These are phyloP conservation scores for Nomada flava DNA, from an alignment of 2,888 invertebrate species.

Conservation along the genomic window DNA sequence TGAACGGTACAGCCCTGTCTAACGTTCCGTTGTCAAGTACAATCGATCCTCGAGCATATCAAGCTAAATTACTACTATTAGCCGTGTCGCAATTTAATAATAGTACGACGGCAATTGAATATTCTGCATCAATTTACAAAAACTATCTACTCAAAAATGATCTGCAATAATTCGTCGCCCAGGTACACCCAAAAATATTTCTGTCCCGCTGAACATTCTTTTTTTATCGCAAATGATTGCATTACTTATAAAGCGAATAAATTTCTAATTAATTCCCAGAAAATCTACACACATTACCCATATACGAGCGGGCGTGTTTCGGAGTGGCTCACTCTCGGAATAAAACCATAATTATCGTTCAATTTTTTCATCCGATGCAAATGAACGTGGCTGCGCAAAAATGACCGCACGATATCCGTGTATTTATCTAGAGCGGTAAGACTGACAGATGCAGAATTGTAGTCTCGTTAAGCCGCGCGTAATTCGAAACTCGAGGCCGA, in stretches of 20 bases:
- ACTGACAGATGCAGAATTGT: conserved; percentile 42
- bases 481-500: conserved; percentile 59
- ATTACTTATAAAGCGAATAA: too few relatives aligned
- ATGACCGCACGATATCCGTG: conserved; percentile 18
- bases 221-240: too few relatives aligned
- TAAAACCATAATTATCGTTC: too few relatives aligned
- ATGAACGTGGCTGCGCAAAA: conserved; percentile 1
- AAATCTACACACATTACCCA: too few relatives aligned
- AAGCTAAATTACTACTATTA: conserved; percentile 22
- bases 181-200: too few relatives aligned
- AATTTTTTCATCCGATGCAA: not conserved
- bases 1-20: conserved; percentile 11
- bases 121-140: not conserved
- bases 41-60: conserved; percentile 31
- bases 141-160: too few relatives aligned
- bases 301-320: too few relatives aligned
- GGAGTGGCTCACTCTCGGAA: too few relatives aligned
- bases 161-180: too few relatives aligned
- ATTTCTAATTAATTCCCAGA: too few relatives aligned
- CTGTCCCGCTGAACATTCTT: too few relatives aligned
- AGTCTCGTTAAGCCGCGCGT: conserved; percentile 47
- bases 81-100: conserved; percentile 2
- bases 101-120: not conserved
- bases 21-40: conserved; percentile 30
- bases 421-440: conserved; percentile 25